phyloP scores from a whole-genome alignment of 2,113 vertebrate species.

The Hirundichthys speculiger region DNA sequence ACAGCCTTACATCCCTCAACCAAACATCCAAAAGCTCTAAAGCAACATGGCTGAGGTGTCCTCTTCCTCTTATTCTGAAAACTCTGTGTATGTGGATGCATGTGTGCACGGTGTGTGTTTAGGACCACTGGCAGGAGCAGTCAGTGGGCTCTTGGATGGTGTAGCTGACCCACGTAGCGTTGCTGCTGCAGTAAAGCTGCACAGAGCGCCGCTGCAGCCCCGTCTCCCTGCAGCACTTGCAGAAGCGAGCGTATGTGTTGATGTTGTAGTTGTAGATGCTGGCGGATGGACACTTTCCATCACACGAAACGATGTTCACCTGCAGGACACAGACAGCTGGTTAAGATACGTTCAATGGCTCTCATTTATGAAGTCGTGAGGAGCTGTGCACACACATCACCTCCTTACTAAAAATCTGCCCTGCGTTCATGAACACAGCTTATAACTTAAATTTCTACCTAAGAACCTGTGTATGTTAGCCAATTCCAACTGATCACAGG shows the following conservation, averaged over 20 bases:
- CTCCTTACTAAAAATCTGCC: no score
- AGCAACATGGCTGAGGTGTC: conserved; percentile 21
- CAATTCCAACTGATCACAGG: no score
- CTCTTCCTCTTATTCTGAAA: conserved; percentile 3
- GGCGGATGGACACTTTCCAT: conserved; percentile 95
- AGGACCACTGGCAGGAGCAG: conserved; percentile 98
- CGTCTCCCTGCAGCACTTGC: conserved; percentile 96
- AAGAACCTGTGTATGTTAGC: no score
- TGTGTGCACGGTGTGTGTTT: conserved; percentile 31
- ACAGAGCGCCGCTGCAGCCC: conserved; percentile 91
- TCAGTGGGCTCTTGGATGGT: conserved; percentile 95
- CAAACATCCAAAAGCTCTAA: conserved; percentile 11
- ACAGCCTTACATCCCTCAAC: conserved; percentile 21
- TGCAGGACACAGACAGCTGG: conserved; percentile 51
- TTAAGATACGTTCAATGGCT: neutral
- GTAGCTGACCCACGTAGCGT: conserved; percentile 95
- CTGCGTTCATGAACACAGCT: no score
- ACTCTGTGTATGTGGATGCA: neutral
- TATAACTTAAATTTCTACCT: no score
- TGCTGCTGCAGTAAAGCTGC: conserved; percentile 93
- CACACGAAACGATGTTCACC: conserved; percentile 98
- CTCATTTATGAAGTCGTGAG: no score
- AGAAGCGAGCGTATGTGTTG: conserved; percentile 96
- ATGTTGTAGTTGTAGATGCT: conserved; percentile 99
- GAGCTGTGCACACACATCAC: no score